Percentiles rank a stretch among this genome's conserved stretches.
Conservation (phyloP, 1,140 invertebrate species). For the Anthonomus grandis region DNA sequence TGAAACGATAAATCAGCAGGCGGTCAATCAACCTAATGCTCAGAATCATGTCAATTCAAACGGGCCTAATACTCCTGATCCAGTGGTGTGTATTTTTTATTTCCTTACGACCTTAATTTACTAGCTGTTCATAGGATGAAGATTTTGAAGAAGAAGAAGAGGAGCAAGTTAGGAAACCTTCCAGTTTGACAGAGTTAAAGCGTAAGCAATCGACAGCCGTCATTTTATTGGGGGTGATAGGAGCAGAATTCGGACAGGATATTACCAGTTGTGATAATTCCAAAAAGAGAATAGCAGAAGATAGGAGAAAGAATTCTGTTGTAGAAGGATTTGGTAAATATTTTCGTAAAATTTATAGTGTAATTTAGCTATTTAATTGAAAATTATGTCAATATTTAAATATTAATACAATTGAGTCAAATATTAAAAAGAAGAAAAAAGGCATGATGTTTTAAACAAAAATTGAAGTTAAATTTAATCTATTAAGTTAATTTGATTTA, state of each 20-base stretch:
- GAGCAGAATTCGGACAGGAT: constrained; percentile 95
- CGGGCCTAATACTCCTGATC: constrained; percentile 49
- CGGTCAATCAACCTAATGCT: constrained; percentile 34
- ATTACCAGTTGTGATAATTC: constrained; percentile 62
- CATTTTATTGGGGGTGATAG: constrained; percentile 93
- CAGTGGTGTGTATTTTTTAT: constrained; percentile 31
- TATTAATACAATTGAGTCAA: no score
- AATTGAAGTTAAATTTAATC: no score
- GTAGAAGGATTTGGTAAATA: constrained; percentile 66
- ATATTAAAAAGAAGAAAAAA: no score
- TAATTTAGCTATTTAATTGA: no score
- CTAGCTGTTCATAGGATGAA: constrained; percentile 53
- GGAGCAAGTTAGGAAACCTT: constrained; percentile 72
- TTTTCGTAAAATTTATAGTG: no score
- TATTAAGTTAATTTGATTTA: no score
- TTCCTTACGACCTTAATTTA: background rate
- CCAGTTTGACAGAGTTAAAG: constrained; percentile 81
- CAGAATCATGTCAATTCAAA: constrained; percentile 46
- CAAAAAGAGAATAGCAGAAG: constrained; percentile 57
- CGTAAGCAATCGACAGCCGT: constrained; percentile 96
- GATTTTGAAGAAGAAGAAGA: constrained; percentile 86
- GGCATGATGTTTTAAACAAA: no score
- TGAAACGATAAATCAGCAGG: constrained; percentile 61
- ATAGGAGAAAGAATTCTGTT: constrained; percentile 72
- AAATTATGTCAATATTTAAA: no score